Conservation (phyloP, 2,113 vertebrate genomes). For the Rousettus leschenaultii region DNA sequence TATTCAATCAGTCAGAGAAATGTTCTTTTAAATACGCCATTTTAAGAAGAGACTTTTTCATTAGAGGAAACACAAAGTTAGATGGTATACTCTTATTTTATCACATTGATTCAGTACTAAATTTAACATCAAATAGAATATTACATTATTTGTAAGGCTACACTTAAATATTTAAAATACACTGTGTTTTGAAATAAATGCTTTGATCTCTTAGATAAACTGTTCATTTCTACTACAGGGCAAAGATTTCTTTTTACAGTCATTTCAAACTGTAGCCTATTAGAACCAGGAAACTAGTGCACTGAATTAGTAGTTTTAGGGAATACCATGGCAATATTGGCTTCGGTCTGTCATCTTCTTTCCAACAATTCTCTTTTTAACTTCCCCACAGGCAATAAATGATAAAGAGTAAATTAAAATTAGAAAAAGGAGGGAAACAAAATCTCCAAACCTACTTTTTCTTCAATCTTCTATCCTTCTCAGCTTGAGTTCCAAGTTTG, state of each 20-base stretch:
- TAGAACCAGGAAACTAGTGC: neutral
- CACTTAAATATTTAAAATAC: neutral
- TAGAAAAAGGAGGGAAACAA: neutral
- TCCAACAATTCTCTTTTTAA: neutral
- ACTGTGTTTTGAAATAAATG: neutral
- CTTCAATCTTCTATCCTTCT: constrained; percentile 97
- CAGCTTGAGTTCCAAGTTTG: constrained; percentile 98
- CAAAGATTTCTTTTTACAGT: neutral
- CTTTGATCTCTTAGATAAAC: neutral
- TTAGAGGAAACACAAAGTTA: neutral
- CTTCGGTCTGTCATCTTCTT: neutral
- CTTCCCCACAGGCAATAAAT: neutral
- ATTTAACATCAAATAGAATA: neutral
- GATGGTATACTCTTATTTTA: neutral
- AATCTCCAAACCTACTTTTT: constrained; percentile 92
- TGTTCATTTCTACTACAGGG: neutral
- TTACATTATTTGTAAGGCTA: neutral
- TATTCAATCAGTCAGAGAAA: constrained; percentile 40
- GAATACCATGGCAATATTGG: neutral
- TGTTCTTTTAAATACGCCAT: neutral
- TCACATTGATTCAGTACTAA: neutral
- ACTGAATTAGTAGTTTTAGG: neutral
- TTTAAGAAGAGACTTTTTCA: neutral
- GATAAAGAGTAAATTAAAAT: neutral
- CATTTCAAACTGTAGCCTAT: neutral